Evolutionary conservation across 2,797 vertebrate species (phyloP).

Genomic region (Intellagama lesueurii): DNA sequence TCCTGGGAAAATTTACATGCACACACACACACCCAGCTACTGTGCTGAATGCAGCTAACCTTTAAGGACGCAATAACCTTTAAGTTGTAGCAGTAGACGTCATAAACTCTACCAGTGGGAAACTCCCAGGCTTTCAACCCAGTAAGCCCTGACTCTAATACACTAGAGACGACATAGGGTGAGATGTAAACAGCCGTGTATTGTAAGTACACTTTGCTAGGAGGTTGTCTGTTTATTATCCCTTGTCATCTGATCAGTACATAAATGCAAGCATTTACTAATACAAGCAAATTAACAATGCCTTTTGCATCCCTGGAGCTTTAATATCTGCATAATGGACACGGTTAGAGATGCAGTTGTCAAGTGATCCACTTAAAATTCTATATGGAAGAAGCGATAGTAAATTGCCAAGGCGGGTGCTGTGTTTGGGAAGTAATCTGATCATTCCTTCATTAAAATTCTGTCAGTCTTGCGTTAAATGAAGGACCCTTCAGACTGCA

Average conservation of each 20-base stretch:
- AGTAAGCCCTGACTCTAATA: neutral
- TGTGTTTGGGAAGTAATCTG: neutral
- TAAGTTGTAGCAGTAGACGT: too few relatives aligned
- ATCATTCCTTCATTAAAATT: constrained; percentile 25
- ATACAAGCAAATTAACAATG: constrained; percentile 24
- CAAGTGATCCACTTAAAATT: constrained; percentile 25
- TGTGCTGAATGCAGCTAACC: neutral
- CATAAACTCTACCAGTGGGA: neutral
- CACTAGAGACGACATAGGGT: neutral
- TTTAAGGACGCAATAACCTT: neutral
- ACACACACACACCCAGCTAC: too few relatives aligned
- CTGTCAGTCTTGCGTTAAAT: constrained; percentile 20
- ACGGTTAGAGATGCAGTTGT: neutral
- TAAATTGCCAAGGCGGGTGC: constrained; percentile 19
- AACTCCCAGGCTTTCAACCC: neutral
- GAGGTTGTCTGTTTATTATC: neutral
- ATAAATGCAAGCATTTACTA: constrained; percentile 3
- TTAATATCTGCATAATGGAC: constrained; percentile 9
- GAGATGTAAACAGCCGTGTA: neutral
- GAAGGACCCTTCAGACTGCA: constrained; percentile 12
- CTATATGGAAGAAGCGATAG: neutral
- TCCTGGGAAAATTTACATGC: neutral
- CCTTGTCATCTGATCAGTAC: rapidly evolving
- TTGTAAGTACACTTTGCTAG: neutral
- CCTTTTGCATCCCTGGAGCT: neutral